A percentile compares a stretch with the other conserved stretches of the same genome.
Evolutionary conservation across 2,797 vertebrate genomes (phyloP).

Genomic region (Florisuga fusca): DNA sequence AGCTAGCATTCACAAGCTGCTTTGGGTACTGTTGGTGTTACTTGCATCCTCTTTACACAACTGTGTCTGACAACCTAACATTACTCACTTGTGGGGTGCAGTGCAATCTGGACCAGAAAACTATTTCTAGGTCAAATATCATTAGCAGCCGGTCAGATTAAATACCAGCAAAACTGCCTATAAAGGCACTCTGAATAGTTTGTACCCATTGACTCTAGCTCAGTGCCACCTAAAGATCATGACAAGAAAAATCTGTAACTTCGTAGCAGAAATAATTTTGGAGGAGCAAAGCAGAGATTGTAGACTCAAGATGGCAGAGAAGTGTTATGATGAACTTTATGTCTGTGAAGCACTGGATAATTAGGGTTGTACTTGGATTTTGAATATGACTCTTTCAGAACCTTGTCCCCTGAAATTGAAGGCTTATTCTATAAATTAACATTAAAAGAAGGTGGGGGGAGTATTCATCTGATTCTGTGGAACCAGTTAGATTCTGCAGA

Average conservation of each 20-base stretch:
- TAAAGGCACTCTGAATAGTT: neutral
- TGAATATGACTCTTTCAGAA: neutral
- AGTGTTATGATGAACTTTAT: neutral
- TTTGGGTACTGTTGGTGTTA: neutral
- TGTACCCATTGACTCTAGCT: neutral
- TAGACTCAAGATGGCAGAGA: accelerated
- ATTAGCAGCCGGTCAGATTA: neutral
- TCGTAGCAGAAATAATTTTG: neutral
- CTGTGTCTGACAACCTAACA: neutral
- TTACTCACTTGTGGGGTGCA: neutral
- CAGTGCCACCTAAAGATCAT: neutral
- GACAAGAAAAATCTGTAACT: neutral
- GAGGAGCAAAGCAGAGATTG: neutral
- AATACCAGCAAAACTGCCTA: neutral
- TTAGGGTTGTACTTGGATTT: neutral
- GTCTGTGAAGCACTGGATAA: accelerated
- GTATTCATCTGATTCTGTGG: neutral
- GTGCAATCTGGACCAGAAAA: neutral
- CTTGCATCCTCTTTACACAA: neutral
- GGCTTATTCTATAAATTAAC: neutral
- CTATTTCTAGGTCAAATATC: neutral
- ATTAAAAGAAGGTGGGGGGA: neutral
- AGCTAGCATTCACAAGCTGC: neutral
- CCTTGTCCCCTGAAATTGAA: neutral
- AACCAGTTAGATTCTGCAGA: neutral